phyloP scores from a whole-genome alignment of 2,797 vertebrate genomes.

The Lindbergichthys nudifrons region DNA sequence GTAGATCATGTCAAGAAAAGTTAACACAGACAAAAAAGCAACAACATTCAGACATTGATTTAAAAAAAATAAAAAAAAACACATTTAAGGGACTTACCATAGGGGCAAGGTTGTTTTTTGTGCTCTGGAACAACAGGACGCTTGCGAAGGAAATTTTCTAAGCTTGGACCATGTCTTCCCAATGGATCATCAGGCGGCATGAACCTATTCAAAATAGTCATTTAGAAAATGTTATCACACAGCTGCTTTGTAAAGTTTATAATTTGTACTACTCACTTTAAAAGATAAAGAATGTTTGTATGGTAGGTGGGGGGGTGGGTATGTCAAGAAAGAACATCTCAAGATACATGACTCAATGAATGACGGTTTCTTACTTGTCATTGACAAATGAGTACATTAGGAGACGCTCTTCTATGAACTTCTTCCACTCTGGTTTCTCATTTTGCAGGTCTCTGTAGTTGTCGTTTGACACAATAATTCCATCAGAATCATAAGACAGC shows the following conservation, averaged over 20 bases:
- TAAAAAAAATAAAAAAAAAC: constrained; percentile 2
- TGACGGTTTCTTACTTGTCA: constrained; percentile 91
- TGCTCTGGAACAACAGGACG: constrained; percentile 96
- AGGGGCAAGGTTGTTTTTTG: constrained; percentile 99
- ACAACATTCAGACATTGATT: neutral
- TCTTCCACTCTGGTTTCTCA: constrained; percentile 99
- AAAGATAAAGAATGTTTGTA: neutral
- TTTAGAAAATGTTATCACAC: constrained; percentile 23
- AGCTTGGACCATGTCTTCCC: constrained; percentile 96
- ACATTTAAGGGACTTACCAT: constrained; percentile 88
- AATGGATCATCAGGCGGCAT: constrained; percentile 99
- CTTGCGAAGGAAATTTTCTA: constrained; percentile 98
- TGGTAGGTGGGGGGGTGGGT: neutral
- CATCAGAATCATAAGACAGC: constrained; percentile 97
- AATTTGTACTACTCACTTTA: neutral
- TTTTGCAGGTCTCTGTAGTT: constrained; percentile 99
- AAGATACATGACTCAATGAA: constrained; percentile 11
- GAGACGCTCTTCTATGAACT: constrained; percentile 98
- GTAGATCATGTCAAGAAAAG: constrained; percentile 20
- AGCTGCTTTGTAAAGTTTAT: neutral
- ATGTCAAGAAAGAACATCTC: constrained; percentile 5
- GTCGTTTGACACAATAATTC: constrained; percentile 99
- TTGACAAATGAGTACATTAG: constrained; percentile 99
- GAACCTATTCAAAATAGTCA: constrained; percentile 84
- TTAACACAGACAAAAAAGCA: neutral